Evolutionary conservation across 2,888 invertebrate genomes (phyloP), one percentile per base, ranked within the genome.

Genomic region (Dynastes hyllus): DNA sequence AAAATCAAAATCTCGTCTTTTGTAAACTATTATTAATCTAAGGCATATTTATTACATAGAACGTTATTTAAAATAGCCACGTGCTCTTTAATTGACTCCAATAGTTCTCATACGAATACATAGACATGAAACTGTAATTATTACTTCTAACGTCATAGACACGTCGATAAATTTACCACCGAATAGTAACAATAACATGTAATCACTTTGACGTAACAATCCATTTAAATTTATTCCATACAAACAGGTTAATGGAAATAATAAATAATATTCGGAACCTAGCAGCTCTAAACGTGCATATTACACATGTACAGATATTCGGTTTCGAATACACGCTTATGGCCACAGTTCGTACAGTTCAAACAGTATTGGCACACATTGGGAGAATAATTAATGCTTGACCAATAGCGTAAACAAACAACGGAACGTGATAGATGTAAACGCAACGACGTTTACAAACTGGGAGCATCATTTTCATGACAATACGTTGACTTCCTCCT

Each of bases 281-380:
- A 22, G 45, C 45, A 45, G 11, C 1, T 45, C 11, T 8, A 45
- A 45, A 45, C 45, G 45, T 45, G 1, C 11, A 45, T 45, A 45
- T 9, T 45, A 45, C 9, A 32, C 32, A 32, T 4, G 16, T 16
- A 37, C 40, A 40, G 4, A n/a, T 3, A 55, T 16, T 16, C 55
- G 4, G 13, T n/a, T 55, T 55, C 55, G 55, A 6, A 55, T 55
- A n/a, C 22, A 66, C 2, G 32, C 11, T n/a, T 66, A 13, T 32
- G 16, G 9, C 32, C 27, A 27, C 29, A 4, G 11, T 29, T 8
- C 4, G 63, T 63, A 11, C 66, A 69, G 67, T 69, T 69, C 67
- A 69, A 69, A 69, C 50, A 69, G 22, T 50, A 69, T 69, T 69
- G 67, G 67, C 67, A 69, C 67, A 69, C 50, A 69, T 50, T 22